Evolutionary conservation across 2,888 invertebrate species (phyloP).

Genomic region (Dorcus hopei): DNA sequence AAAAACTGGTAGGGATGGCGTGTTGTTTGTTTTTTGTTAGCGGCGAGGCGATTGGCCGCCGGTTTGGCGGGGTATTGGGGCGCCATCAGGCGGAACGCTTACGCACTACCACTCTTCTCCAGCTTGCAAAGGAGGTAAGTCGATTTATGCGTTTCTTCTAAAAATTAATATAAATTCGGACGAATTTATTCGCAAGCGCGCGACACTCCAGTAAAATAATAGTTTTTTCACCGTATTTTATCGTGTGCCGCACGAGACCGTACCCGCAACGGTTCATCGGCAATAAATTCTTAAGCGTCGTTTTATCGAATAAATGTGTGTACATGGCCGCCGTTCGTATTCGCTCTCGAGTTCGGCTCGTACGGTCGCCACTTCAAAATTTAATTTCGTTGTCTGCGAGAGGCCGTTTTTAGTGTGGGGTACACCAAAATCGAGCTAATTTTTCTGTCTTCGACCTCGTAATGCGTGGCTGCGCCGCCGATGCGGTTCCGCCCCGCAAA

Average conservation of each 20-base stretch:
- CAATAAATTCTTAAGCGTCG: conserved; percentile 40
- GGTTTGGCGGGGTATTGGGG: conserved; percentile 45
- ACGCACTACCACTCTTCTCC: conserved; percentile 24
- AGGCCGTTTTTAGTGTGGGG: conserved; percentile 18
- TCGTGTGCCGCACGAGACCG: conserved; percentile 28
- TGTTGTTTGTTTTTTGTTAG: conserved; percentile 31
- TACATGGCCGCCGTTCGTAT: conserved; percentile 43
- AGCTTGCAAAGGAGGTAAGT: conserved; percentile 37
- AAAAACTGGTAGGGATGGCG: conserved; percentile 28
- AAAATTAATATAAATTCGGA: conserved; percentile 44
- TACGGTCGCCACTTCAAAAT: conserved; percentile 37
- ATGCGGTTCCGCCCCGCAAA: conserved; percentile 33
- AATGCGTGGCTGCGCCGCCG: conserved; percentile 23
- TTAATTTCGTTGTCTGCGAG: conserved; percentile 38
- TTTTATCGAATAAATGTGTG: conserved; percentile 39
- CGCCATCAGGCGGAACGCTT: conserved; percentile 45
- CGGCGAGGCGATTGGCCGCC: conserved; percentile 34
- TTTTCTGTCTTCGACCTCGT: conserved; percentile 29
- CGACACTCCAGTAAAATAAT: conserved; percentile 41
- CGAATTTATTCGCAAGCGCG: conserved; percentile 38
- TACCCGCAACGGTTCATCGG: conserved; percentile 31
- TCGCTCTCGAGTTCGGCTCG: conserved; percentile 31
- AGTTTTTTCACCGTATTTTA: conserved; percentile 47
- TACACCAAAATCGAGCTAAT: conserved; percentile 36
- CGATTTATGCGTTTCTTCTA: conserved; percentile 38